phyloP scores from a whole-genome alignment of 2,888 invertebrate genomes.

The Rotaria macrura region DNA sequence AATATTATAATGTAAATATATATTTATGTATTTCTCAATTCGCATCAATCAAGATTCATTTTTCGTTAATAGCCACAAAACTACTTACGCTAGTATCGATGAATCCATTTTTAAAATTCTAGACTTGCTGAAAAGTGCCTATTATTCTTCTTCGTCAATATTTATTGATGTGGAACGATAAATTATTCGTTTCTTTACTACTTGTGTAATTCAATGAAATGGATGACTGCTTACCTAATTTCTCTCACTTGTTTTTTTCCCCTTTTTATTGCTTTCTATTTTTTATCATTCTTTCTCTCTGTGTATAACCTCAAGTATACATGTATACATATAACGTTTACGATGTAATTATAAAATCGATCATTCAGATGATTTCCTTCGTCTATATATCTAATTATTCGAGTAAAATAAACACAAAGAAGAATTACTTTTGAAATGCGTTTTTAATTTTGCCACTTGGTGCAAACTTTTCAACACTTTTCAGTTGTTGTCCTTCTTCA shows the following conservation, averaged over 20 bases:
- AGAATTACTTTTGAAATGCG: not conserved
- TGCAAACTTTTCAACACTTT: not conserved
- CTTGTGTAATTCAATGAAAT: not conserved
- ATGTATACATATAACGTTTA: not conserved
- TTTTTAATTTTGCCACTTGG: not conserved
- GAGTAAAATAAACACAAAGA: not conserved
- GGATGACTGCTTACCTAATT: not conserved
- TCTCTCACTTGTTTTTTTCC: not conserved
- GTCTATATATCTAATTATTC: not conserved
- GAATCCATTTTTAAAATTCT: not conserved
- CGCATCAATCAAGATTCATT: not conserved
- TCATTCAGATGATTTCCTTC: not conserved
- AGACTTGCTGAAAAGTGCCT: not conserved
- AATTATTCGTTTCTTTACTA: not conserved
- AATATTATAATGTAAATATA: not conserved
- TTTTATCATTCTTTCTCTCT: not conserved
- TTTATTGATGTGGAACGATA: not conserved
- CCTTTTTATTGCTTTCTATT: not conserved
- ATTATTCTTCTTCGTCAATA: not conserved
- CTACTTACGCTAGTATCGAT: not conserved
- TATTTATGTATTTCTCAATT: not conserved
- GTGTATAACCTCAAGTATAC: not conserved
- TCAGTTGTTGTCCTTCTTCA: not conserved
- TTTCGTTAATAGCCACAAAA: not conserved
- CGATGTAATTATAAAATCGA: not conserved